phyloP scores from a whole-genome alignment of 1,140 invertebrate genomes.

The Maconellicoccus hirsutus region DNA sequence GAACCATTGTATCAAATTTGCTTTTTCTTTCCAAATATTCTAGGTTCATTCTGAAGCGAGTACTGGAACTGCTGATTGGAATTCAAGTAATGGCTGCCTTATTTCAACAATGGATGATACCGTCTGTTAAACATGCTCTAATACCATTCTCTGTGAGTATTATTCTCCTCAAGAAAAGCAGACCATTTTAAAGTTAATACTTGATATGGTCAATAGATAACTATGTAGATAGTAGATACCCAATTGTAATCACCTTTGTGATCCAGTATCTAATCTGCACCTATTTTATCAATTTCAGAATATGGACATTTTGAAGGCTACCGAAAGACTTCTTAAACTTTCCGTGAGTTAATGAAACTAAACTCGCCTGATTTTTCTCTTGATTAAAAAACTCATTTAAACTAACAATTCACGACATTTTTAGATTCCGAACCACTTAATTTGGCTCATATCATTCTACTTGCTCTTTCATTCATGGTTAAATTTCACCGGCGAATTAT shows the following conservation, averaged over 20 bases:
- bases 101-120: slow-evolving; percentile 98
- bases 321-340: slow-evolving; percentile 70
- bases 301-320: slow-evolving; percentile 73
- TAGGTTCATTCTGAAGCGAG: slow-evolving; percentile 73
- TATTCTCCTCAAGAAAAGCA: no score
- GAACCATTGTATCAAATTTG: background rate
- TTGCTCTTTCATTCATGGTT: slow-evolving; percentile 88
- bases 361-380: no score
- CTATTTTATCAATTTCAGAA: slow-evolving; percentile 46
- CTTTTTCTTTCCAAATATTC: background rate
- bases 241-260: no score
- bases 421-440: slow-evolving; percentile 92
- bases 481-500: slow-evolving; percentile 85
- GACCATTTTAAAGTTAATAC: no score
- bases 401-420: no score
- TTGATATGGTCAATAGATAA: no score
- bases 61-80: slow-evolving; percentile 67
- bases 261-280: no score
- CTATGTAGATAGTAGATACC: no score
- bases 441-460: slow-evolving; percentile 97
- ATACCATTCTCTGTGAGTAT: slow-evolving; percentile 68
- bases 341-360: slow-evolving; percentile 50
- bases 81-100: slow-evolving; percentile 71
- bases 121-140: slow-evolving; percentile 87
- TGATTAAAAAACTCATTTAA: no score